Evolutionary conservation across 1,140 invertebrate genomes (phyloP).

Genomic region (Lordiphosa mommai): DNA sequence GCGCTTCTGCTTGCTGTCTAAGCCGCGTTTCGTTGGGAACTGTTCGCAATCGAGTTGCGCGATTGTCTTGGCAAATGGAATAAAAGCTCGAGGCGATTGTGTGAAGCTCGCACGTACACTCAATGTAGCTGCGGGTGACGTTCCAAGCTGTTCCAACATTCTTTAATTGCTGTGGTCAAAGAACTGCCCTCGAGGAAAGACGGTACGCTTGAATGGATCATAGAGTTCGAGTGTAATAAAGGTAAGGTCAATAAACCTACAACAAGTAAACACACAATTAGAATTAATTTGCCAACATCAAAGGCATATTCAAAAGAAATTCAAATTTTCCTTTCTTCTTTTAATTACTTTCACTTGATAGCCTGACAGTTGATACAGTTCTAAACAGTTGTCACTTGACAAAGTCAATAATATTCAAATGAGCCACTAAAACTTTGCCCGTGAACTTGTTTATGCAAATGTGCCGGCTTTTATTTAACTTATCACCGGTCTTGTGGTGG

Average conservation of each 20-base stretch:
- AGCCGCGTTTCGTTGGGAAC: conserved; percentile 52
- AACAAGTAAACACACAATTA: background rate
- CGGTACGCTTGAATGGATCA: conserved; percentile 29
- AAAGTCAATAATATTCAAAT: conserved; percentile 52
- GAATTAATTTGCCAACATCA: conserved; percentile 4
- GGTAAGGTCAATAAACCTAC: conserved; percentile 45
- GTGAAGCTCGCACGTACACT: conserved; percentile 9
- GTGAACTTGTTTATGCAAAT: conserved; percentile 74
- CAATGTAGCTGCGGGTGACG: conserved; percentile 19
- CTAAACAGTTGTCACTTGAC: conserved; percentile 37
- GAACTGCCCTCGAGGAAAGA: conserved; percentile 45
- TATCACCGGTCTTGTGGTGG: conserved; percentile 13
- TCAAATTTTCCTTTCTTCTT: conserved; percentile 7
- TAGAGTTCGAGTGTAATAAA: background rate
- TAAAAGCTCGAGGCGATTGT: conserved; percentile 39
- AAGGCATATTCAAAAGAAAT: background rate
- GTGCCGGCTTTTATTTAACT: conserved; percentile 33
- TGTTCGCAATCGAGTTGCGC: conserved; percentile 22
- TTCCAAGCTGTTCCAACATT: conserved; percentile 13
- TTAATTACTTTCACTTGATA: conserved; percentile 42
- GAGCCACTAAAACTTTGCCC: conserved; percentile 57
- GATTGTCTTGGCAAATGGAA: conserved; percentile 19
- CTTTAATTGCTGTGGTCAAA: conserved; percentile 36
- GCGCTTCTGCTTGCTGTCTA: conserved; percentile 23
- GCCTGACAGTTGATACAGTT: background rate